Conservation (phyloP, 2,888 invertebrate species). For the Agrochola lychnidis region DNA sequence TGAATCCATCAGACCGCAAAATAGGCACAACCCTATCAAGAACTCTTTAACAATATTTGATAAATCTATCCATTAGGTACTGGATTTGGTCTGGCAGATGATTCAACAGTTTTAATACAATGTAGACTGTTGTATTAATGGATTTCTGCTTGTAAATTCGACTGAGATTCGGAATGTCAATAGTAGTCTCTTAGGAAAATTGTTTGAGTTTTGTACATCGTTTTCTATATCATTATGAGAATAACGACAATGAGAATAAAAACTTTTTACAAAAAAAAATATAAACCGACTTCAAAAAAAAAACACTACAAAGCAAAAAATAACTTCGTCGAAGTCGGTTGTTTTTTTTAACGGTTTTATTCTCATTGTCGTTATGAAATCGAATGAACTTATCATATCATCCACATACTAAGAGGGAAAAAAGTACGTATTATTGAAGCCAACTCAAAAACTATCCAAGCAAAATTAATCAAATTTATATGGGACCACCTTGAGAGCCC, state of each 20-base stretch:
- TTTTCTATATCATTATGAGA: background rate
- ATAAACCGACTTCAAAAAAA: too few species aligned
- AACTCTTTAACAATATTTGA: conserved; percentile 64
- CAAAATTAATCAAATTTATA: too few species aligned
- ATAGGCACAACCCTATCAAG: conserved; percentile 55
- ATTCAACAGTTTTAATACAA: conserved; percentile 51
- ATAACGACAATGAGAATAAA: background rate
- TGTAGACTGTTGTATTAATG: conserved; percentile 28
- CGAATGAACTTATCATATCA: too few species aligned
- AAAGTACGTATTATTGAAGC: too few species aligned
- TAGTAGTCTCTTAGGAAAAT: background rate
- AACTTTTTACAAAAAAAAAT: too few species aligned
- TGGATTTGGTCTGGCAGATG: conserved; percentile 52
- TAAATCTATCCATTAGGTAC: conserved; percentile 62
- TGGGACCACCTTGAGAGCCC: too few species aligned
- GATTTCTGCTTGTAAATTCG: conserved; percentile 15
- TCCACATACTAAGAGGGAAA: too few species aligned
- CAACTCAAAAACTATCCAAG: too few species aligned
- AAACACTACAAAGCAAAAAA: too few species aligned
- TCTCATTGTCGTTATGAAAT: too few species aligned
- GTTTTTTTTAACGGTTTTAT: too few species aligned
- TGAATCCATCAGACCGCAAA: conserved; percentile 61
- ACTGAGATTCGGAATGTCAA: background rate
- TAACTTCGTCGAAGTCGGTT: too few species aligned
- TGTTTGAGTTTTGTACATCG: background rate